These are phyloP conservation scores for Drosophila lini DNA, from an alignment of 1,140 invertebrate species.

Conservation along the genomic window DNA sequence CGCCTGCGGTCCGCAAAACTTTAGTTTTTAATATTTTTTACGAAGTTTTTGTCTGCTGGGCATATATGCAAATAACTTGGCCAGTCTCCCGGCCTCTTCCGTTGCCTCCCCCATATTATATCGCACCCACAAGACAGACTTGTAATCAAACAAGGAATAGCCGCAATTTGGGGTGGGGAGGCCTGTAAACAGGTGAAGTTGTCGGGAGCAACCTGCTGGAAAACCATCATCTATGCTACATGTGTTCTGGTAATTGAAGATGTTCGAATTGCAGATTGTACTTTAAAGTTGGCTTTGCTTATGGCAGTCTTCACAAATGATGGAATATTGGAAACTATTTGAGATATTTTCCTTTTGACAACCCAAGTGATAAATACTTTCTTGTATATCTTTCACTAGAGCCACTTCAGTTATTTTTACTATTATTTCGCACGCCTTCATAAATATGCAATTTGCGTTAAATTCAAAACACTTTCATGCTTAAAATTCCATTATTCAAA, in stretches of 20 bases:
- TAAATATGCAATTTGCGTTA: constrained; percentile 5
- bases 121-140: constrained; percentile 66
- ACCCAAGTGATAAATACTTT: background rate
- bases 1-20: too few relatives aligned
- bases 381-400: background rate
- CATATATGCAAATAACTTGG: constrained; percentile 61
- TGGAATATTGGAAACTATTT: background rate
- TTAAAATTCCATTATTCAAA: constrained; percentile 33
- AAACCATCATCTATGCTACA: constrained; percentile 50
- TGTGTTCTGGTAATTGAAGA: constrained; percentile 43
- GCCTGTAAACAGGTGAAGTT: constrained; percentile 17
- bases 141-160: constrained; percentile 71
- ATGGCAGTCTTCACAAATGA: background rate
- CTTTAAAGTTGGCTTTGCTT: background rate
- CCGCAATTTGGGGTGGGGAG: constrained; percentile 31
- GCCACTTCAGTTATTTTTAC: background rate
- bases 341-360: background rate
- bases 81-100: background rate
- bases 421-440: background rate
- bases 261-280: background rate
- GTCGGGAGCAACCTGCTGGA: constrained; percentile 44
- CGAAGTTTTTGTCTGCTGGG: too few relatives aligned
- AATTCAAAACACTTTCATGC: constrained; percentile 3
- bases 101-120: constrained; percentile 6
- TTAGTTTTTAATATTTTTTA: too few relatives aligned